Base-by-base conservation (phyloP, 2,888 invertebrate genomes). In the Eupithecia subfuscata region DNA sequence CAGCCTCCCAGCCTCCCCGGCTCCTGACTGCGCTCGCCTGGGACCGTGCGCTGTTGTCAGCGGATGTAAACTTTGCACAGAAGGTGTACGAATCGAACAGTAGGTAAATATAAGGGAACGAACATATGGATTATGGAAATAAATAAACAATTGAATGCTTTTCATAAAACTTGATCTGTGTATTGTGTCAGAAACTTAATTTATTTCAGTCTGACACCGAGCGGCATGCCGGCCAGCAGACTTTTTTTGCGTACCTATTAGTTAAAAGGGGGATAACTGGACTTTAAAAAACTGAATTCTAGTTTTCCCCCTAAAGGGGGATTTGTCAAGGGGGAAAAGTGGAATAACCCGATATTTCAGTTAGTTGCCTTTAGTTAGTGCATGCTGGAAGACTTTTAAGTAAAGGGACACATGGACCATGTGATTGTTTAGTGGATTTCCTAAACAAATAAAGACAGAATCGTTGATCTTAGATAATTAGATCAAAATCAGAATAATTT, bases 11-110 rank as follows among this genome's bases (percentile, higher is more conserved):
- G n/a, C n/a, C n/a, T n/a, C n/a, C n/a, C 52, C 52, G 74, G 63
- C 64, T 60, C 68, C 74, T 52, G 74, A 70, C 68, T 76, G 56
- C 77, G 76, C 76, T 76, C 70, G 79, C 68, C 65, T 71, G 30
- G 48, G 48, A 71, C 60, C 37, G 34, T 48, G 25, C 14, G 22
- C 67, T 56, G 72, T 77, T 77, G 76, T 65, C 48, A 43, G 25
- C 34, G 45, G n/a, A 74, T 72, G 22, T 67, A 52, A 64, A 69
- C 56, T 48, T 65, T n/a, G 52, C 72, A 73, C 72, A 56, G 52
- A 37, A 70, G 0, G 18, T 52, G n/a, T 40, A 34, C 11, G 65
- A n/a, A 43, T 5, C 68, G 4, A 34, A 18, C 74, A 74, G 74
- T 67, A 74, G 22, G 14, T 7, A 48, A 18, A 6, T 52, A 52